These are phyloP conservation scores for Bucorvus abyssinicus DNA, from an alignment of 2,797 vertebrate genomes.

Conservation along the genomic window DNA sequence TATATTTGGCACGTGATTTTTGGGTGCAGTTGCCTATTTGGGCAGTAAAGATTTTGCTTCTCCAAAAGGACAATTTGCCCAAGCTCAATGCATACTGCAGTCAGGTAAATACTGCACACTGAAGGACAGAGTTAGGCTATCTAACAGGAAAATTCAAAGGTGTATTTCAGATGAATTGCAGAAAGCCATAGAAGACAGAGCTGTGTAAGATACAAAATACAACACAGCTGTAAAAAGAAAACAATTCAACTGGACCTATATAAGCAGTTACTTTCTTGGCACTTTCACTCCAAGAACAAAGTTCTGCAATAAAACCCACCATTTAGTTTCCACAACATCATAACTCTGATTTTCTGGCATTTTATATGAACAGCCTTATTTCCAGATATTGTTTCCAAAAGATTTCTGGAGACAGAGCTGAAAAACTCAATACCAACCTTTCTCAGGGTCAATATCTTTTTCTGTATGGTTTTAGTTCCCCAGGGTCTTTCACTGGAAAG, in stretches of 20 bases:
- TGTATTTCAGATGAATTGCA: neutral
- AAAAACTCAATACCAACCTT: neutral
- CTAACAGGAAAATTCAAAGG: neutral
- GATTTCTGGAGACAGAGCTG: neutral
- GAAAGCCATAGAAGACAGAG: neutral
- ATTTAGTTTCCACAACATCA: neutral
- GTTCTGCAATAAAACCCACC: neutral
- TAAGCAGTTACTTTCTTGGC: neutral
- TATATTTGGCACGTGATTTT: neutral
- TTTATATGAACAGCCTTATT: neutral
- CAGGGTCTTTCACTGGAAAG: neutral
- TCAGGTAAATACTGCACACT: neutral
- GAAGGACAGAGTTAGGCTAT: neutral
- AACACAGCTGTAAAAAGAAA: neutral
- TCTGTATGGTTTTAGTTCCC: neutral
- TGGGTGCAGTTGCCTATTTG: neutral
- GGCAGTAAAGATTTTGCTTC: neutral
- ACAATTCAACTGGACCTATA: neutral
- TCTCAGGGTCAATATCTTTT: neutral
- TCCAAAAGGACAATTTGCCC: neutral
- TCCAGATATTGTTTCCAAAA: neutral
- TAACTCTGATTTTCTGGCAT: conserved; percentile 1
- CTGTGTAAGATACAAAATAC: neutral
- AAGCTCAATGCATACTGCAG: neutral
- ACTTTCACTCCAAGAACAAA: neutral